Evolutionary conservation across 2,113 vertebrate genomes (phyloP).

Genomic region (Scytalopus superciliaris): DNA sequence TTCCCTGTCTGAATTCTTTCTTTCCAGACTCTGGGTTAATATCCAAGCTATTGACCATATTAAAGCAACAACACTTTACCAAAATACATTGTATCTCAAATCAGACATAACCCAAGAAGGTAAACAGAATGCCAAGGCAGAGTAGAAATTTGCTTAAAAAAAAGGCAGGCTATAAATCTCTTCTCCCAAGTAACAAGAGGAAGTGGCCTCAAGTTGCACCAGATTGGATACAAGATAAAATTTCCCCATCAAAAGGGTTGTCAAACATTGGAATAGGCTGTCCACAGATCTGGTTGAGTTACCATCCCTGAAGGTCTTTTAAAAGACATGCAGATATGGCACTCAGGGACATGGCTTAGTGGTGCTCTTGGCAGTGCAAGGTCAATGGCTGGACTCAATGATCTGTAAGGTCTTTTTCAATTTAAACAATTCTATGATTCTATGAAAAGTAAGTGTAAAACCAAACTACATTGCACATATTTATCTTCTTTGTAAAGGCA

Average conservation of each 20-base stretch:
- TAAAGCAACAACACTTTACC: not conserved
- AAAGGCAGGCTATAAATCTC: not conserved
- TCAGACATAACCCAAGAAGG: not conserved
- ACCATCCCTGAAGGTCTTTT: not conserved
- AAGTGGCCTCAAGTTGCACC: not conserved
- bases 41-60: not conserved
- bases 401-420: not conserved
- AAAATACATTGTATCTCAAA: not conserved
- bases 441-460: not conserved
- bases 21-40: not conserved
- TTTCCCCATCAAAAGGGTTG: not conserved
- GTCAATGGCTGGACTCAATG: not conserved
- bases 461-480: not conserved
- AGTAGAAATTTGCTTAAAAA: not conserved
- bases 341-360: not conserved
- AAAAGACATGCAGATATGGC: not conserved
- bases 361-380: not conserved
- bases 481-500: not conserved
- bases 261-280: not conserved
- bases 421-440: not conserved
- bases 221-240: not conserved
- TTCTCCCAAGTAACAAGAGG: not conserved
- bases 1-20: not conserved
- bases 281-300: not conserved
- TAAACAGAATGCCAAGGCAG: not conserved